Conservation (phyloP, 2,797 vertebrate species). For the Typhlichthys eigenmanni region DNA sequence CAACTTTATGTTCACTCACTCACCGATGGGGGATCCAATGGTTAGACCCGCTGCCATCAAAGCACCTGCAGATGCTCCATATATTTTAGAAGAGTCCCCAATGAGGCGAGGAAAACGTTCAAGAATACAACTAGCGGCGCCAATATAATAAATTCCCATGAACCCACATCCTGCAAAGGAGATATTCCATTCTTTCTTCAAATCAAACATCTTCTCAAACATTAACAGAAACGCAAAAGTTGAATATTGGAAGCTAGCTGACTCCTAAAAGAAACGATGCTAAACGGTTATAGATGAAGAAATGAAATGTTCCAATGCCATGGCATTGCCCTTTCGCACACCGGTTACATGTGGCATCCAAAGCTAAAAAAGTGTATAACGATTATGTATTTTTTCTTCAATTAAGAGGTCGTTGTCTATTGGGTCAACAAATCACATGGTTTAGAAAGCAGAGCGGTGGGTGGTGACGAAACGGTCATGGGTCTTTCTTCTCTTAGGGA, state of each 20-base stretch:
- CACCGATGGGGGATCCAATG: slow-evolving; percentile 77
- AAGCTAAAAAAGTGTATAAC: slow-evolving; percentile 17
- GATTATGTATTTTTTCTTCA: not conserved
- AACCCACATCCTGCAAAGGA: slow-evolving; percentile 88
- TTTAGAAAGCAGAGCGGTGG: not conserved
- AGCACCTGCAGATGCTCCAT: slow-evolving; percentile 82
- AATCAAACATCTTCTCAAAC: slow-evolving; percentile 66
- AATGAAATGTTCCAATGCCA: not conserved
- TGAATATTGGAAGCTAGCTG: not conserved
- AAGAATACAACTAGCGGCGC: slow-evolving; percentile 78
- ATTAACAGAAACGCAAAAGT: not conserved
- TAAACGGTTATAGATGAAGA: not conserved
- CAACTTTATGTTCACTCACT: slow-evolving; percentile 16
- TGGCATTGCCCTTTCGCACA: not conserved
- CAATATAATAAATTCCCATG: slow-evolving; percentile 83
- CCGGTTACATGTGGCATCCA: slow-evolving; percentile 15
- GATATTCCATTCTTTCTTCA: slow-evolving; percentile 79
- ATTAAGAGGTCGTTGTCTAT: not conserved
- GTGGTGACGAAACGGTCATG: not conserved
- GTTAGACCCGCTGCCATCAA: slow-evolving; percentile 73
- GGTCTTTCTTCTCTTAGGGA: too few relatives aligned
- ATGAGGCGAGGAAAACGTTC: slow-evolving; percentile 80
- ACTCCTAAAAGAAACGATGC: not conserved
- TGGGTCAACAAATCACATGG: slow-evolving; percentile 43
- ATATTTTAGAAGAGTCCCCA: slow-evolving; percentile 72